Conservation (phyloP, 2,113 vertebrate species). For the Zapornia atra region DNA sequence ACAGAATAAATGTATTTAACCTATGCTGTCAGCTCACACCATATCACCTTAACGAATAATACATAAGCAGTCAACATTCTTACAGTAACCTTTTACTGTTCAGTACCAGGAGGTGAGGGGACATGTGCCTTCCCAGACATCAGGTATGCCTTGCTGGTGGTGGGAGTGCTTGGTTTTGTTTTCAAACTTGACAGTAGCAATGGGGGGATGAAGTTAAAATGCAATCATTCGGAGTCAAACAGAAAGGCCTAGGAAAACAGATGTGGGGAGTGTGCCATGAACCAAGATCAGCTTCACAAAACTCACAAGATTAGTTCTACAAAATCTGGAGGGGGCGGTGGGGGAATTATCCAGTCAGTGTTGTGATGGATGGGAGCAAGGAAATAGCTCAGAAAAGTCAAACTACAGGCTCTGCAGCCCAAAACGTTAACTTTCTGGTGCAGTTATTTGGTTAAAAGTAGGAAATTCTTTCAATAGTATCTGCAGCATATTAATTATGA, state of each 20-base stretch:
- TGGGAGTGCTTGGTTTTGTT: slow-evolving; percentile 22
- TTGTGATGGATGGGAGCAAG: not conserved
- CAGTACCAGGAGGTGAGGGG: slow-evolving; percentile 61
- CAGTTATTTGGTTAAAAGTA: not conserved
- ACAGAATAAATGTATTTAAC: slow-evolving; percentile 10
- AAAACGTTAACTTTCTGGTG: not conserved
- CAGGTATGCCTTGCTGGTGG: not conserved
- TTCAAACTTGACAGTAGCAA: slow-evolving; percentile 34
- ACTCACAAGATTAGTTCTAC: slow-evolving; percentile 40
- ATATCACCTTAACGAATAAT: not conserved
- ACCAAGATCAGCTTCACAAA: slow-evolving; percentile 58
- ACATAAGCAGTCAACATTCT: slow-evolving; percentile 49
- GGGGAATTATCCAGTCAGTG: not conserved
- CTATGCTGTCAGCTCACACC: not conserved
- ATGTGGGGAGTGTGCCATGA: slow-evolving; percentile 40
- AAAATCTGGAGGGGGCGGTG: not conserved
- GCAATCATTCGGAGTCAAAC: slow-evolving; percentile 15
- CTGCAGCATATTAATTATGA: not conserved
- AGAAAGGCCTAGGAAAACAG: slow-evolving; percentile 59
- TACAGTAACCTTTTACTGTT: not conserved
- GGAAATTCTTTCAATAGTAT: not conserved
- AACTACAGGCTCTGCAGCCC: not conserved
- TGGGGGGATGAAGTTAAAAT: slow-evolving; percentile 32
- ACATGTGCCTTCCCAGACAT: slow-evolving; percentile 11
- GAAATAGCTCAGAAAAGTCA: slow-evolving; percentile 30